Evolutionary conservation across 2,797 vertebrate genomes (phyloP), one percentile per base, ranked within the genome.

Genomic region (Podarcis siculus): DNA sequence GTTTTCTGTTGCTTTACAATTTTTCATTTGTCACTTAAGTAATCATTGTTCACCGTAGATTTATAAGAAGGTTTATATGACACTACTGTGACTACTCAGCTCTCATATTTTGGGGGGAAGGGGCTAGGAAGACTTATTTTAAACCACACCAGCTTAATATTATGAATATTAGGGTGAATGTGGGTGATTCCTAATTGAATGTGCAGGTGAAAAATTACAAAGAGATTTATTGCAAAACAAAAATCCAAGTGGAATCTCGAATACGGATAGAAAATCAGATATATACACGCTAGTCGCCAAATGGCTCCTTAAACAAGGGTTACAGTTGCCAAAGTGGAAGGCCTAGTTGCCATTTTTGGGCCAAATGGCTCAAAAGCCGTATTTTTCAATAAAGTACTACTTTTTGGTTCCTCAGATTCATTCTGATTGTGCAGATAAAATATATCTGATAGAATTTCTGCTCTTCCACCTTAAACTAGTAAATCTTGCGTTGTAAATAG

Each of bases 1-100:
- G 89, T 92, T 79, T 90, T 90, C 90, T 83, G 78, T 90, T 89
- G 12, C 37, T 2, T 0, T 39, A 23, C 76, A 79, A 61, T 85
- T 90, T 84, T 87, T 67, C 61, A 49, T 72, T 82, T 90, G 45
- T 88, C 86, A 6, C 30, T 90, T 94, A 30, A 64, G 85, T 23
- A 21, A 21, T 66, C 32, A 64, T 69, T n/a, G 37, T 69, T 45
- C 27, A 9, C 13, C 45, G 8, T 42, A 67, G 61, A 10, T 82
- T 69, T n/a, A 23, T 79, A 79, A 79, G 27, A 3, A 79, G 7
- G 77, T 30, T 1, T 79, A 32, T 19, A 58, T 79, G 49, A 58
- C 23, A 30, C 61, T 25, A 66, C 27, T 66, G 32, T 66, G 23
- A 15, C 61, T 27, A 27, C 1, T 15, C 39, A 12, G 5, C 21